Base-by-base conservation (phyloP, 1,140 invertebrate species). In the Lysiphlebus fabarum region DNA sequence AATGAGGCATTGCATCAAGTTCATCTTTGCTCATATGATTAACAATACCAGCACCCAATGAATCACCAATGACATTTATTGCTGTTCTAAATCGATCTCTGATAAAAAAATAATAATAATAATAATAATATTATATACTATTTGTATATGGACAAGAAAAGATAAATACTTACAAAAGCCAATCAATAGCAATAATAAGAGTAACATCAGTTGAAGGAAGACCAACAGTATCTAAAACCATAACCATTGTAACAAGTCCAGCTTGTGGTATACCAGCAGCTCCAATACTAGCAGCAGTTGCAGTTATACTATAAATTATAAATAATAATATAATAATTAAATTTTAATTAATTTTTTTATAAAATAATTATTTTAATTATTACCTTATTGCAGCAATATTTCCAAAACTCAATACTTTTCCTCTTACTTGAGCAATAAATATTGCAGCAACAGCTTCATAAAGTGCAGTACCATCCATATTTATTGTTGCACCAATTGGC, bases 201-300 rank as follows among this genome's bases (percentile, higher is more conserved):
- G 85, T 86, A n/a, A 93, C 86, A 66, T 93, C 90, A 65, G 90
- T 87, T 8, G 88, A 85, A 17, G 91, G 89, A 56, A 94, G 83
- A 12, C 90, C 90, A 38, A 93, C 86, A 4, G 90, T 89, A 58
- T 90, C 89, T 59, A 94, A 72, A 5, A 94, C 91, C 82, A 94
- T 91, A 17, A 93, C 86, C 89, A 93, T 90, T 9, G 90, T 93
- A 7, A 93, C 89, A 40, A 91, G 71, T 54, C 87, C 88, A 37
- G 91, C 91, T 70, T 92, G 89, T 1, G 92, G 92, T 55, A 95
- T 92, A 54, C 91, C 90, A 36, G 92, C 92, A n/a, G 92, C 91
- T 40, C 92, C 92, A 64, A 95, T 92, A 68, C 89, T 90, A 3
- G 92, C 92, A 44, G 90, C 85, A 8, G 90, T 92, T n/a, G 91